A percentile compares a stretch with the other conserved stretches of the same genome.
These are phyloP conservation scores for Notothenia rossii DNA, from an alignment of 2,113 vertebrate genomes.

Conservation along the genomic window DNA sequence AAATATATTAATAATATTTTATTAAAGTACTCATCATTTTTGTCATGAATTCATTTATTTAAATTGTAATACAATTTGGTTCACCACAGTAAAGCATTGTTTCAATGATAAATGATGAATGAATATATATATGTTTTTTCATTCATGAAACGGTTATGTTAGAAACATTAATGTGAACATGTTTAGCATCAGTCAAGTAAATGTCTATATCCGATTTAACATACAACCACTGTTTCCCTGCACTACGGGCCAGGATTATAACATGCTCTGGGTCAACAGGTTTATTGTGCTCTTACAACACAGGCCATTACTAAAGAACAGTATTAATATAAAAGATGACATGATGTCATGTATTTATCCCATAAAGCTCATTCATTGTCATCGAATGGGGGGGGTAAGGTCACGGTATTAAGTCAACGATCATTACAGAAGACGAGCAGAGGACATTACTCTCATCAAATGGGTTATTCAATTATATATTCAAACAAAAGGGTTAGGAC, in stretches of 20 bases:
- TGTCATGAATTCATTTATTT: neutral
- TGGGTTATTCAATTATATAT: conserved; percentile 28
- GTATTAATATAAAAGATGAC: conserved; percentile 45
- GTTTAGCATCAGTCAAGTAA: neutral
- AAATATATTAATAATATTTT: neutral
- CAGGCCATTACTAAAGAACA: conserved; percentile 35
- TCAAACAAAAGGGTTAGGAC: conserved; percentile 5
- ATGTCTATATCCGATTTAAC: neutral
- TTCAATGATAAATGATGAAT: neutral
- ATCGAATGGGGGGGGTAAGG: conserved; percentile 5
- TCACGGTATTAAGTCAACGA: conserved; percentile 30
- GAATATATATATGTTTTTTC: neutral
- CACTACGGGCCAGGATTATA: conserved; percentile 9
- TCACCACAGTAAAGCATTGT: no score
- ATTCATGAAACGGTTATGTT: neutral
- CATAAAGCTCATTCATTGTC: conserved; percentile 20
- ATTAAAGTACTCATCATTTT: neutral
- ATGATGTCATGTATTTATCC: conserved; percentile 26
- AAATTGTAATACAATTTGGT: neutral
- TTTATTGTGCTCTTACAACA: conserved; percentile 12
- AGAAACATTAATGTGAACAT: neutral
- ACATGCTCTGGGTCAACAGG: neutral
- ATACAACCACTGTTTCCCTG: neutral
- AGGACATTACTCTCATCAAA: conserved; percentile 38
- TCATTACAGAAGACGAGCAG: conserved; percentile 28